These are phyloP conservation scores for Orycteropus afer DNA, from an alignment of 2,113 vertebrate species.

Conservation along the genomic window DNA sequence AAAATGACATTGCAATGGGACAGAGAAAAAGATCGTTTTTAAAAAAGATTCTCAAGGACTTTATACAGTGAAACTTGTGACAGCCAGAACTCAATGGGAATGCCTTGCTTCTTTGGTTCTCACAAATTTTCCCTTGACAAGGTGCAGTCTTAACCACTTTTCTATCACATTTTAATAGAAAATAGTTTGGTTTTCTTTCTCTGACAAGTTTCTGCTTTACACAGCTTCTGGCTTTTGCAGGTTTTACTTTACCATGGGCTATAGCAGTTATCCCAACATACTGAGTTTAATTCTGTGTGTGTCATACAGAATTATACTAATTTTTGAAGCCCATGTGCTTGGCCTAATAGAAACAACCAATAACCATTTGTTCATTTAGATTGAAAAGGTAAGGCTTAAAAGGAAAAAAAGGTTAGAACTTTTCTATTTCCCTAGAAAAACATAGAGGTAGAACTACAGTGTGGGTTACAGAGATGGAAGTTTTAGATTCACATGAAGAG, in stretches of 20 bases:
- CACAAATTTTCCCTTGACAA: background rate
- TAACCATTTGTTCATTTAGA: background rate
- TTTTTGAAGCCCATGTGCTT: background rate
- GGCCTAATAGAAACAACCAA: slow-evolving; percentile 12
- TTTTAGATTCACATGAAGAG: background rate
- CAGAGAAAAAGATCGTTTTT: background rate
- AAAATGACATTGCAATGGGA: background rate
- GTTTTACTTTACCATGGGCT: background rate
- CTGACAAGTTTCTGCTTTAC: background rate
- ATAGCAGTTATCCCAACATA: background rate
- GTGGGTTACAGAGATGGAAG: background rate
- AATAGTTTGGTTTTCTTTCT: background rate
- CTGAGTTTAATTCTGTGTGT: background rate
- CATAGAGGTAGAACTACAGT: background rate
- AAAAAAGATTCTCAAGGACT: background rate
- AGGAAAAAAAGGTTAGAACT: background rate
- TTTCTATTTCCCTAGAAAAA: background rate
- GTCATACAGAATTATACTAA: background rate
- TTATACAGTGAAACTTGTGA: background rate
- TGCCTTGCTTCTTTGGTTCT: background rate
- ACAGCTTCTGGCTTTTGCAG: background rate
- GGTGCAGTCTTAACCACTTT: background rate
- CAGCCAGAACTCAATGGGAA: background rate
- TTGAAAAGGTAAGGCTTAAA: background rate
- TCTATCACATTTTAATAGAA: background rate